phyloP scores from a whole-genome alignment of 2,888 invertebrate species.

The Andrena praecox region DNA sequence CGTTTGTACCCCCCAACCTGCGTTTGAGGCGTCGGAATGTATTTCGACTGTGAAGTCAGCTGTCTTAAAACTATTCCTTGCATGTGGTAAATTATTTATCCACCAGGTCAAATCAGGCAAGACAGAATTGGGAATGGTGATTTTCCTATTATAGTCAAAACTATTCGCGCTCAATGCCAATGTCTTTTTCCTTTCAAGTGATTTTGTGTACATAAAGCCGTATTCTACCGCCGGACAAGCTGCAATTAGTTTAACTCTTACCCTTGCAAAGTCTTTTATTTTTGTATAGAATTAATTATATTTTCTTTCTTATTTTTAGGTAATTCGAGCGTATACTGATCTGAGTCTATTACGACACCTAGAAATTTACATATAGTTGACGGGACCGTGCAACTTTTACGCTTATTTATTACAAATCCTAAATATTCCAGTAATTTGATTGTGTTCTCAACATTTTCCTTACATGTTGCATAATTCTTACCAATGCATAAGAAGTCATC shows the following conservation, averaged over 20 bases:
- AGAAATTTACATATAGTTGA: constrained; percentile 1
- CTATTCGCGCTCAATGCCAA: no score
- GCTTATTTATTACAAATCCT: constrained; percentile 30
- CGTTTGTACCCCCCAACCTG: background rate
- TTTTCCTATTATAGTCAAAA: no score
- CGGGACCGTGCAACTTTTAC: background rate
- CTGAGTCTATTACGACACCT: background rate
- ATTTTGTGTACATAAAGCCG: background rate
- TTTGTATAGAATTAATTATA: background rate
- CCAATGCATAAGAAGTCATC: background rate
- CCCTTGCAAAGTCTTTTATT: background rate
- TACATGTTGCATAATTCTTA: background rate
- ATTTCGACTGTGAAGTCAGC: background rate
- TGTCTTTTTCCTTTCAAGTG: background rate
- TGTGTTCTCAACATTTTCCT: background rate
- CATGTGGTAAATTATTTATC: no score
- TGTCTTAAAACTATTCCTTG: background rate
- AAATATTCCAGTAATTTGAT: constrained; percentile 5
- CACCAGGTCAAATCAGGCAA: no score
- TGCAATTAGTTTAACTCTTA: background rate
- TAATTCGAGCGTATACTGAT: background rate
- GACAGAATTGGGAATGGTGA: no score
- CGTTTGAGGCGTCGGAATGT: background rate
- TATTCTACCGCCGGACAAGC: constrained; percentile 2
- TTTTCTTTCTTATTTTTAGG: background rate